Percentiles rank a stretch among this genome's conserved stretches.
These are phyloP conservation scores for Dendrophyllia cribrosa DNA, from an alignment of 64 coral and sea anemone species.

Conservation along the genomic window DNA sequence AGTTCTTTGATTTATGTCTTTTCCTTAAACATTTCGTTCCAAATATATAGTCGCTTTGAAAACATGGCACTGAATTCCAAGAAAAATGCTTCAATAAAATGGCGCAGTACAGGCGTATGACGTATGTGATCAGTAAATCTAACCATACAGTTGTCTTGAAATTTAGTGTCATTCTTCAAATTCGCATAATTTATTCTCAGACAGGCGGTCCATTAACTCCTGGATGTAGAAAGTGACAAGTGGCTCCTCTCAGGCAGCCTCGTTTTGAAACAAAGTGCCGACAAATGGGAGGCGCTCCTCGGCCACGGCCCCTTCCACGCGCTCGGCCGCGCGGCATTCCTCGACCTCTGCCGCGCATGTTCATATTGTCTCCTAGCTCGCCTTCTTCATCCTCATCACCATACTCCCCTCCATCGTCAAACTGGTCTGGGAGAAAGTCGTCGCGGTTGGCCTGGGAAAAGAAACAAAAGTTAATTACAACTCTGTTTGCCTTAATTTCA, in stretches of 20 bases:
- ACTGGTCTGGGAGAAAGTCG: conserved; percentile 61
- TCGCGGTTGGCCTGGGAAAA: conserved; percentile 72
- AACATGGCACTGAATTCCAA: neutral
- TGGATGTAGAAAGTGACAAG: conserved; percentile 93
- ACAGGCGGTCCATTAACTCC: conserved; percentile 81
- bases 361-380: conserved; percentile 68
- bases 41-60: conserved; percentile 1
- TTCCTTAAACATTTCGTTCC: neutral
- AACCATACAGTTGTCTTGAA: neutral
- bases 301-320: conserved; percentile 79
- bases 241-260: conserved; percentile 85
- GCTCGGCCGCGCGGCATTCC: conserved; percentile 78
- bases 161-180: neutral
- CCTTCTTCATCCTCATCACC: conserved; percentile 63
- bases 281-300: conserved; percentile 76
- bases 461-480: neutral
- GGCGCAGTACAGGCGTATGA: neutral
- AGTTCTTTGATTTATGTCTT: neutral
- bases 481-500: too few species aligned
- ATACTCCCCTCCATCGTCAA: conserved; percentile 77
- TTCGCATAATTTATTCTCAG: conserved; percentile 9
- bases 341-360: conserved; percentile 76
- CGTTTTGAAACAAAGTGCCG: conserved; percentile 92
- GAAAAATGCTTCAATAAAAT: neutral
- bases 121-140: neutral